These are phyloP conservation scores for Brachionus asplanchnoidis DNA, from an alignment of 1,140 invertebrate genomes.

Conservation along the genomic window DNA sequence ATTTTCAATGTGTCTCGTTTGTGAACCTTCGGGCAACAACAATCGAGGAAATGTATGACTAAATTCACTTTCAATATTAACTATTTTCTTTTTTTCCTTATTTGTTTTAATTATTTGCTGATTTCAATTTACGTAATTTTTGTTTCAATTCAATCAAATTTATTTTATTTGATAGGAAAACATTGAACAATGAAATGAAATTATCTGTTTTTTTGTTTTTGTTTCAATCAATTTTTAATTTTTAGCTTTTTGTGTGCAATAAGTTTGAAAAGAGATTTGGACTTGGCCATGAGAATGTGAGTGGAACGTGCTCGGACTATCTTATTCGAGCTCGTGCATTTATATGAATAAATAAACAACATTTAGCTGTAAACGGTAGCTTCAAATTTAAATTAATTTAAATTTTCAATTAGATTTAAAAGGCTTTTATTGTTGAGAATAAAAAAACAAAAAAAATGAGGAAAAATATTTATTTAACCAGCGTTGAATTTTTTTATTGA, in stretches of 20 bases:
- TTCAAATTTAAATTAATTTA: neutral
- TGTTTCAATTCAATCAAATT: neutral
- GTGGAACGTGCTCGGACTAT: neutral
- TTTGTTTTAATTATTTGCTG: neutral
- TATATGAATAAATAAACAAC: neutral
- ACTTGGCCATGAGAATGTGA: neutral
- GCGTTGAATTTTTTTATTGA: neutral
- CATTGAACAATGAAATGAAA: neutral
- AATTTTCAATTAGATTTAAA: neutral
- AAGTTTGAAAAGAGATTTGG: too few relatives aligned
- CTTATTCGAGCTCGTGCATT: neutral
- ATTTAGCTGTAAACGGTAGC: neutral
- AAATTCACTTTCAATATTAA: neutral
- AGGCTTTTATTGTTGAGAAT: neutral
- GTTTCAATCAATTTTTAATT: neutral
- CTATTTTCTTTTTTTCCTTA: neutral
- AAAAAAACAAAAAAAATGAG: neutral
- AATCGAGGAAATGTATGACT: neutral
- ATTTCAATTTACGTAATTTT: neutral
- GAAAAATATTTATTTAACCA: neutral
- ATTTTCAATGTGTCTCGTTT: neutral
- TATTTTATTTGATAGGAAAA: neutral
- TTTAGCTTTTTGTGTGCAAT: neutral
- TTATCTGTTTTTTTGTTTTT: neutral
- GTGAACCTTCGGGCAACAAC: neutral